These are phyloP conservation scores for Myotis findleyi DNA, from an alignment of 2,797 vertebrate genomes.

Conservation along the genomic window DNA sequence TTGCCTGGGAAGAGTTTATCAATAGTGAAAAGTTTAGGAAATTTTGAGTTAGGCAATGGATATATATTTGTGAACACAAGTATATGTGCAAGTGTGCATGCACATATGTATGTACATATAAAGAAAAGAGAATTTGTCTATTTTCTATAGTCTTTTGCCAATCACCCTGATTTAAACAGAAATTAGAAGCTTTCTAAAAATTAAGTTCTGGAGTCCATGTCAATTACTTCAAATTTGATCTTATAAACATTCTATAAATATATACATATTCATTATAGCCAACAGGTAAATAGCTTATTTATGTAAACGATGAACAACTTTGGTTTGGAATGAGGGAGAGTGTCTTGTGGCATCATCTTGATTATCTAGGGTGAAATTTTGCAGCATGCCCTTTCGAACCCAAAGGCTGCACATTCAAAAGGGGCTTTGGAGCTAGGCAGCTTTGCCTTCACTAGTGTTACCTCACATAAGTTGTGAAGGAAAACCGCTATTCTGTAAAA, in stretches of 20 bases:
- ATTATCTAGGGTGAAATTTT: background rate
- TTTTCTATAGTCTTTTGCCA: background rate
- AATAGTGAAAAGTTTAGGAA: background rate
- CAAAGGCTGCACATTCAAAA: background rate
- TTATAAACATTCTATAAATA: background rate
- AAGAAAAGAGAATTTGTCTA: background rate
- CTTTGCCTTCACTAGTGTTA: background rate
- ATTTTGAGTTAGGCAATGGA: background rate
- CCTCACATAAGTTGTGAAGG: background rate
- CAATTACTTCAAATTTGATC: background rate
- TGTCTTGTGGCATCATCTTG: background rate
- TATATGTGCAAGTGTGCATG: fast-evolving
- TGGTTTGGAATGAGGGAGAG: background rate
- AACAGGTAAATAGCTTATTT: background rate
- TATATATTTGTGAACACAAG: background rate
- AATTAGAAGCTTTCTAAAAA: background rate
- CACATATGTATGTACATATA: background rate
- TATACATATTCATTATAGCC: background rate
- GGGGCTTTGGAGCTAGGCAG: background rate
- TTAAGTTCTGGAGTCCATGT: background rate
- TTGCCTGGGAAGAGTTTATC: background rate
- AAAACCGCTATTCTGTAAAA: too few relatives aligned
- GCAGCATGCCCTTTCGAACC: background rate
- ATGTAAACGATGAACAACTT: background rate
- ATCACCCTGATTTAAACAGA: background rate